phyloP scores from a whole-genome alignment of 2,888 invertebrate species.

The Xestia xanthographa region DNA sequence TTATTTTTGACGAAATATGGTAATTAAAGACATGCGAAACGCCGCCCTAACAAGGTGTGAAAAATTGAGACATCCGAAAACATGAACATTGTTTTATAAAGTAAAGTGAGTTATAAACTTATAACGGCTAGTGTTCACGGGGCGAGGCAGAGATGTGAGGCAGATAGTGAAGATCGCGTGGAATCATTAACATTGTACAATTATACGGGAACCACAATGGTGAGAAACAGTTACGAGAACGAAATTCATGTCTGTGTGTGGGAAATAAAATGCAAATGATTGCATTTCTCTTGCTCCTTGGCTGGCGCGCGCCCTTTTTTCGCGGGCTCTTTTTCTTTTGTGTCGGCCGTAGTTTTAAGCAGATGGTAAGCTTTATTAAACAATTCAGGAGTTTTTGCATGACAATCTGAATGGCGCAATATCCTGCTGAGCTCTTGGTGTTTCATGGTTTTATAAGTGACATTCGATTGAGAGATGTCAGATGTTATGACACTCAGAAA shows the following conservation, averaged over 20 bases:
- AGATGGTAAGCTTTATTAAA: slow-evolving; percentile 56
- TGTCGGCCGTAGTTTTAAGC: slow-evolving; percentile 47
- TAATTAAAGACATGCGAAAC: slow-evolving; percentile 63
- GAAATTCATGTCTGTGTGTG: slow-evolving; percentile 80
- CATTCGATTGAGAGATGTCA: neutral
- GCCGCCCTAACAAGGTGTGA: slow-evolving; percentile 66
- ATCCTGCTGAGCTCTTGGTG: neutral
- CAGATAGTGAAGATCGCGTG: slow-evolving; percentile 76
- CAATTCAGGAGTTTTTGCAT: slow-evolving; percentile 45
- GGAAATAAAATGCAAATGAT: slow-evolving; percentile 81
- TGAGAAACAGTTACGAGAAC: slow-evolving; percentile 82
- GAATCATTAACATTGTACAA: slow-evolving; percentile 82
- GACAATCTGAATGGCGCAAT: slow-evolving; percentile 22
- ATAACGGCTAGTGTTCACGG: slow-evolving; percentile 61
- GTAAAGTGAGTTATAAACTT: slow-evolving; percentile 62
- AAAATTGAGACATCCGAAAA: slow-evolving; percentile 58
- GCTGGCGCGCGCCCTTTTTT: slow-evolving; percentile 57
- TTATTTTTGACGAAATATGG: slow-evolving; percentile 49
- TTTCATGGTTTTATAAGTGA: neutral
- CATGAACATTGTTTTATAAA: slow-evolving; percentile 62
- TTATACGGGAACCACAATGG: slow-evolving; percentile 82
- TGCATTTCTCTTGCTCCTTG: slow-evolving; percentile 78
- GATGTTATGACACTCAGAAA: neutral
- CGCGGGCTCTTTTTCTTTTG: slow-evolving; percentile 47
- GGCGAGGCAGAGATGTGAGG: slow-evolving; percentile 67